Percentiles rank a stretch among this genome's conserved stretches.
These are phyloP conservation scores for Tetramorium alpestre DNA, from an alignment of 1,140 invertebrate genomes.

Conservation along the genomic window DNA sequence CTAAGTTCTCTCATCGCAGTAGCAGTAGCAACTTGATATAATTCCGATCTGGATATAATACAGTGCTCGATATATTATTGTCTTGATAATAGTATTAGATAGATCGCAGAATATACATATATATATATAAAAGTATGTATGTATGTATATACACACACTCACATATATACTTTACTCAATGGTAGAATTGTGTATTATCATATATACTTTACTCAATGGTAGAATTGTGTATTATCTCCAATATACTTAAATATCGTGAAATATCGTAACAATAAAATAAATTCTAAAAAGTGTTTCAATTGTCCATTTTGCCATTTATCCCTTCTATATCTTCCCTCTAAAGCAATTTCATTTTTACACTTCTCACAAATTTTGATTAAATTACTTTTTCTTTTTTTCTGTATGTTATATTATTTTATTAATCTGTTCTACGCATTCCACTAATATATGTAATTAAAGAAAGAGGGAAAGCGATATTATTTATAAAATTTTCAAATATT, in stretches of 20 bases:
- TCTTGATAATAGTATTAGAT: slow-evolving; percentile 65
- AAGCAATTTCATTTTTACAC: slow-evolving; percentile 9
- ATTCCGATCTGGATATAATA: slow-evolving; percentile 62
- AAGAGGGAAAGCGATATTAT: background rate
- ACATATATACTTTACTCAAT: slow-evolving; percentile 9
- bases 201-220: slow-evolving; percentile 7
- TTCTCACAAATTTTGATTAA: background rate
- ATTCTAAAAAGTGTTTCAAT: slow-evolving; percentile 21
- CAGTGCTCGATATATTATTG: slow-evolving; percentile 66
- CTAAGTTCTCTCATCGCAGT: slow-evolving; percentile 44
- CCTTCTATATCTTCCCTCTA: background rate
- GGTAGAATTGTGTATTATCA: slow-evolving; percentile 3
- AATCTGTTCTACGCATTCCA: background rate
- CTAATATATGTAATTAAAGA: background rate
- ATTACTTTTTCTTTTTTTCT: background rate
- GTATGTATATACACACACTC: background rate
- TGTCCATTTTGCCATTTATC: slow-evolving; percentile 12
- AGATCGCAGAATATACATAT: slow-evolving; percentile 37
- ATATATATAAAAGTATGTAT: background rate
- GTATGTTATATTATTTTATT: background rate
- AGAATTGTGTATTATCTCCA: background rate
- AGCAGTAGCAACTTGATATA: slow-evolving; percentile 55
- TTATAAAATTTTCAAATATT: background rate
- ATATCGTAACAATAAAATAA: slow-evolving; percentile 32
- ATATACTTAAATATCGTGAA: slow-evolving; percentile 38